Percentiles rank a stretch among this genome's conserved stretches.
These are phyloP conservation scores for Monopis laevigella DNA, from an alignment of 2,888 invertebrate species.

Conservation along the genomic window DNA sequence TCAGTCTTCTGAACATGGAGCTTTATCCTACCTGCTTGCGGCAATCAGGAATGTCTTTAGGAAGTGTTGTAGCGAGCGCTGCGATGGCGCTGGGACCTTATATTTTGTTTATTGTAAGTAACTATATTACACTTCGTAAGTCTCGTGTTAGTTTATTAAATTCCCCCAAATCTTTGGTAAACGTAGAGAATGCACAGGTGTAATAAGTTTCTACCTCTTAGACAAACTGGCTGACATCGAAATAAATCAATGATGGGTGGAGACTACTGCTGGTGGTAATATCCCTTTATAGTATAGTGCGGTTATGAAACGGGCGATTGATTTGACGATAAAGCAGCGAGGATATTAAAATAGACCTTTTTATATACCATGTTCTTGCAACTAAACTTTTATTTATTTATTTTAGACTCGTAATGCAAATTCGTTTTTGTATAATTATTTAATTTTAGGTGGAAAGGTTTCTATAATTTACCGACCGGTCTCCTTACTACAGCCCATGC, in stretches of 20 bases:
- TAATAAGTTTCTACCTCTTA: not conserved
- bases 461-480: no score
- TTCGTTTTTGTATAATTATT: no score
- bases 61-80: conserved; percentile 62
- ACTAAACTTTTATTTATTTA: no score
- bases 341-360: no score
- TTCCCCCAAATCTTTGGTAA: no score
- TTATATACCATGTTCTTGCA: no score
- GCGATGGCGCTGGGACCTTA: conserved; percentile 69
- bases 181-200: not conserved
- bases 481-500: no score
- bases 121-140: not conserved
- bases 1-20: conserved; percentile 71
- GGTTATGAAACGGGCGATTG: no score
- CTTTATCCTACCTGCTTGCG: conserved; percentile 73
- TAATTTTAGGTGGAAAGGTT: no score
- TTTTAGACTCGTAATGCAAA: no score
- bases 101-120: conserved; percentile 65
- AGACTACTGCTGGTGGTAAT: not conserved
- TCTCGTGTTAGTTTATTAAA: no score
- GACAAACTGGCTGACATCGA: not conserved
- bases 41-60: conserved; percentile 71
- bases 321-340: no score
- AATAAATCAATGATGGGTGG: not conserved
- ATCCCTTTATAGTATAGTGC: not conserved